A percentile compares a stretch with the other conserved stretches of the same genome.
Conservation (phyloP, 1,140 invertebrate genomes). For the Magallana angulata region DNA sequence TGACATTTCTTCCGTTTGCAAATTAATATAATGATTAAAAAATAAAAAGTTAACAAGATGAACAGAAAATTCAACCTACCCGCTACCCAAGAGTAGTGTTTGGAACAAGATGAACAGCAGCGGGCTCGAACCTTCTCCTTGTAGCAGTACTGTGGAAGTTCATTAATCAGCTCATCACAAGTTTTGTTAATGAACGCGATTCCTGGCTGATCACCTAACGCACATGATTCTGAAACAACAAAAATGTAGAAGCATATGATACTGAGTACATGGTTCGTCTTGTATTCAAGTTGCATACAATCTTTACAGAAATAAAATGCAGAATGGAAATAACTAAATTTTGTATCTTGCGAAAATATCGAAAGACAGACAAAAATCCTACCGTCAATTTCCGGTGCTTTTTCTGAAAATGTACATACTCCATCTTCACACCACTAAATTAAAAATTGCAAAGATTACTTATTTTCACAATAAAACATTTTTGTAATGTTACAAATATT, state of each 20-base stretch:
- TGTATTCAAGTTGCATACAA: too few species aligned
- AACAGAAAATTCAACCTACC: conserved; percentile 54
- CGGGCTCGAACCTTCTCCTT: conserved; percentile 67
- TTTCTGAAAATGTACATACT: conserved; percentile 47
- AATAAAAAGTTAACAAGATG: background rate
- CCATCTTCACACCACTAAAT: conserved; percentile 63
- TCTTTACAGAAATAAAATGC: too few species aligned
- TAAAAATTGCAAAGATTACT: background rate
- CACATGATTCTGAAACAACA: conserved; percentile 63
- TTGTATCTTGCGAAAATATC: too few species aligned
- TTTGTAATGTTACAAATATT: too few species aligned
- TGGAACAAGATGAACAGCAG: conserved; percentile 65
- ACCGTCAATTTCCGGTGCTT: conserved; percentile 55
- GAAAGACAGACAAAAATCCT: background rate
- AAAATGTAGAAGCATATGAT: too few species aligned
- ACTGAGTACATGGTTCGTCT: too few species aligned
- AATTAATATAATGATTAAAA: background rate
- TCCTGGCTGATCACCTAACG: conserved; percentile 70
- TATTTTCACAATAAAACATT: too few species aligned
- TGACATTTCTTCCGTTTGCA: background rate
- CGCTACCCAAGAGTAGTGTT: conserved; percentile 53
- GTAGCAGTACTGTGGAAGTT: conserved; percentile 69
- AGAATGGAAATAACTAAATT: too few species aligned
- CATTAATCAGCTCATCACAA: conserved; percentile 61
- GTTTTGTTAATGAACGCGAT: conserved; percentile 64